Conservation (phyloP, 2,797 vertebrate species). For the Scleropages formosus region DNA sequence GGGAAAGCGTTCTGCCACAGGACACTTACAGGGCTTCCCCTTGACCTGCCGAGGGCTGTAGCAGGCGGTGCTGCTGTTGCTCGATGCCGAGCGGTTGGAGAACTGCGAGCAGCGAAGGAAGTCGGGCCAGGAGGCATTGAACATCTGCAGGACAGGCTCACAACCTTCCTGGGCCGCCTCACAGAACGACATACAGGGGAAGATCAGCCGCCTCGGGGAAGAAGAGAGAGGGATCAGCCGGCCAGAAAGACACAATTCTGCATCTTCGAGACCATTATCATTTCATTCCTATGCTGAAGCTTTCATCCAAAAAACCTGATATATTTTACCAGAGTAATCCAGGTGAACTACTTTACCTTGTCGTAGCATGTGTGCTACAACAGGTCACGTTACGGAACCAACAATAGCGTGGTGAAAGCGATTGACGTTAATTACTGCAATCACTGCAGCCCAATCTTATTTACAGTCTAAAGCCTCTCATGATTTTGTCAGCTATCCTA, state of each 20-base stretch:
- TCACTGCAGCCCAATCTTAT: too few species aligned
- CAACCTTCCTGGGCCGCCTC: conserved; percentile 88
- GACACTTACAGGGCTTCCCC: conserved; percentile 74
- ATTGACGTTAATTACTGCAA: too few species aligned
- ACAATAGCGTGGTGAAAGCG: too few species aligned
- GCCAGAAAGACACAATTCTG: neutral
- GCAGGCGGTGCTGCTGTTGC: conserved; percentile 60
- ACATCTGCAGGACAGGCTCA: conserved; percentile 85
- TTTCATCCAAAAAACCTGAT: too few species aligned
- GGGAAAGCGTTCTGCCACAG: too few species aligned
- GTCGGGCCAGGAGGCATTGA: conserved; percentile 89
- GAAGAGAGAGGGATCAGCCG: conserved; percentile 24
- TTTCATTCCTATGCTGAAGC: too few species aligned
- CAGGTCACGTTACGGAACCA: too few species aligned
- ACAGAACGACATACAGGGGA: conserved; percentile 87
- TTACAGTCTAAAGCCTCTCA: too few species aligned
- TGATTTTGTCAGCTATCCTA: too few species aligned
- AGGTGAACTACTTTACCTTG: too few species aligned
- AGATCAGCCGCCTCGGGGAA: conserved; percentile 64
- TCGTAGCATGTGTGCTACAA: too few species aligned
- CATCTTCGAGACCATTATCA: neutral
- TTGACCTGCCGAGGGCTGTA: conserved; percentile 78
- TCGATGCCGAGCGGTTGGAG: conserved; percentile 61
- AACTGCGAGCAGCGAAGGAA: conserved; percentile 92
- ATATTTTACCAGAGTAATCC: too few species aligned